Conservation (phyloP, 2,113 vertebrate species). For the Phocoena phocoena region DNA sequence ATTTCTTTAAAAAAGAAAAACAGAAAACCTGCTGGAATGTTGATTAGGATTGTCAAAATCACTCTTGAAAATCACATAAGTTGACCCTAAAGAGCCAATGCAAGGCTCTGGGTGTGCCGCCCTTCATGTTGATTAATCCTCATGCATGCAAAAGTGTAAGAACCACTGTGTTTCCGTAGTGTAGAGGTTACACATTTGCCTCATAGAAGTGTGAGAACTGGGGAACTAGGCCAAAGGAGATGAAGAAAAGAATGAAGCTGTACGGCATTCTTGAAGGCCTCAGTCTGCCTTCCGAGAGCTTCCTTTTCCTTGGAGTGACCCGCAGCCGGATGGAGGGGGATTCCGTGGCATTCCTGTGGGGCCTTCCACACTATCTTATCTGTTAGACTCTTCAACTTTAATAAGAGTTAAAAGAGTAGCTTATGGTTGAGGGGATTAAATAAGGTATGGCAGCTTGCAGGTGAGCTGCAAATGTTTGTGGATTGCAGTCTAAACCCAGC, state of each 20-base stretch:
- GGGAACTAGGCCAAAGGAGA: not conserved
- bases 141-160: rapidly evolving
- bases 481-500: rapidly evolving
- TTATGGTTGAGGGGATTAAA: not conserved
- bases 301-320: rapidly evolving
- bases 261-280: not conserved
- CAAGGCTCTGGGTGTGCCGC: rapidly evolving
- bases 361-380: rapidly evolving
- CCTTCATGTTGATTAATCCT: rapidly evolving
- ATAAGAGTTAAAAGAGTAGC: rapidly evolving
- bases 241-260: rapidly evolving
- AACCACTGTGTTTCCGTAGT: too few species aligned
- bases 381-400: not conserved
- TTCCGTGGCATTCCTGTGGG: rapidly evolving
- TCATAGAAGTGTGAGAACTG: not conserved
- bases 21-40: slow-evolving; percentile 23
- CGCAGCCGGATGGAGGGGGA: rapidly evolving
- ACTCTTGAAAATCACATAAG: not conserved
- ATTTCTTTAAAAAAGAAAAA: not conserved
- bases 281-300: rapidly evolving
- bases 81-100: not conserved
- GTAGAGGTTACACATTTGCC: too few species aligned
- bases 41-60: not conserved
- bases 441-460: rapidly evolving
- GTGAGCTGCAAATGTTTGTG: too few species aligned